Conservation (phyloP, 2,797 vertebrate genomes). For the Lepilemur septentrionalis region DNA sequence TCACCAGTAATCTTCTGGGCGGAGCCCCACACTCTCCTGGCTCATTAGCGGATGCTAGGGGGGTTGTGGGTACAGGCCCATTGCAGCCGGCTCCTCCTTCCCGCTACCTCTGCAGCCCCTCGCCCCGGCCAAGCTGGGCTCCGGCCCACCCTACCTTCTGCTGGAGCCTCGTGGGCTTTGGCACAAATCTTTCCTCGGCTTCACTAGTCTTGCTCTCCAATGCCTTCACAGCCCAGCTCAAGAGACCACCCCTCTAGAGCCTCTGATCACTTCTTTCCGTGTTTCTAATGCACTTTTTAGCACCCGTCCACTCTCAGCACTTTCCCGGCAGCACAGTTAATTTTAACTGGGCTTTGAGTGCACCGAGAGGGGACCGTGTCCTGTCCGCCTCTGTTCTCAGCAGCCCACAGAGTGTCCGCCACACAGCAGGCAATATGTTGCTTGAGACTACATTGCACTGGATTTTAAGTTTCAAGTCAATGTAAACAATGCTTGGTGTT, state of each 20-base stretch:
- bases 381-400: neutral
- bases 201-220: rapidly evolving
- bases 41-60: neutral
- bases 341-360: no score
- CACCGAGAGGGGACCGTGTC: no score
- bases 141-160: rapidly evolving
- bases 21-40: neutral
- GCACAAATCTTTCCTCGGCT: rapidly evolving
- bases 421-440: rapidly evolving
- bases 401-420: rapidly evolving
- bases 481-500: neutral
- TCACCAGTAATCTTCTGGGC: neutral
- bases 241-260: neutral
- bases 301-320: neutral
- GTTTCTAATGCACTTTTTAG: neutral
- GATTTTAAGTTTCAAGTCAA: neutral
- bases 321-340: rapidly evolving
- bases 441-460: neutral
- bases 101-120: neutral
- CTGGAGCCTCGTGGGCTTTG: neutral
- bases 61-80: neutral
- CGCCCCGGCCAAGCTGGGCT: rapidly evolving
- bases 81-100: neutral
- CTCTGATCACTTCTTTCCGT: no score
- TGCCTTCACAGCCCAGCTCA: rapidly evolving